Evolutionary conservation across 2,888 invertebrate genomes (phyloP), one percentile per base, ranked within the genome.

Genomic region (Glaucopsyche alexis): DNA sequence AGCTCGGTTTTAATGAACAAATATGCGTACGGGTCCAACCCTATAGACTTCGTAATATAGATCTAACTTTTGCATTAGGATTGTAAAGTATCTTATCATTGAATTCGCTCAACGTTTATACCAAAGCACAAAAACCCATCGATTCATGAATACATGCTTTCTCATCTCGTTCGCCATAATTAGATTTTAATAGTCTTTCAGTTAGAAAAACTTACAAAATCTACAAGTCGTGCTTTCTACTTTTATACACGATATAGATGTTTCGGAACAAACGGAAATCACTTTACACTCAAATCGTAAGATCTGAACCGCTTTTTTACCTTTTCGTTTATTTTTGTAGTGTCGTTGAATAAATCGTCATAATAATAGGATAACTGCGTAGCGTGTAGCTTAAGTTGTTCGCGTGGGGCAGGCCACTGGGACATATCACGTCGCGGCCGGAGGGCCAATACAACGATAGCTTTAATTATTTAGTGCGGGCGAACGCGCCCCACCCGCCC

Each of bases 61-160:
- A 88, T 89, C 87, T 91, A 90, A 90, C 85, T 73, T 87, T 90
- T 85, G 87, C 88, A 90, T 89, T 91, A 91, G 89, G 84, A 85
- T 89, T 88, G 85, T 90, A 90, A 89, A 87, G 81, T 90, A 90
- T 86, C 83, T 80, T 89, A 86, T 87, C 84, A 86, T 87, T 87
- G 85, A 87, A 91, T 90, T 92, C 91, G 92, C 92, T 93, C 93
- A 93, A 92, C 86, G 85, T 90, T 91, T 91, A 93, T 93, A 93
- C 92, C 92, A 93, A 93, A 93, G 93, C 91, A 91, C 93, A 91
- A 90, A 87, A 90, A 85, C 93, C 93, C 93, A 93, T 91, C 93
- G 93, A 92, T 89, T 88, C 90, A 87, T 88, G 86, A 85, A 85
- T 87, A 86, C 89, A 75, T 73, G 88, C 86, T 87, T 85, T 85